Percentiles rank a stretch among this genome's conserved stretches.
phyloP scores from a whole-genome alignment of 2,113 vertebrate genomes.

The Agapornis roseicollis region DNA sequence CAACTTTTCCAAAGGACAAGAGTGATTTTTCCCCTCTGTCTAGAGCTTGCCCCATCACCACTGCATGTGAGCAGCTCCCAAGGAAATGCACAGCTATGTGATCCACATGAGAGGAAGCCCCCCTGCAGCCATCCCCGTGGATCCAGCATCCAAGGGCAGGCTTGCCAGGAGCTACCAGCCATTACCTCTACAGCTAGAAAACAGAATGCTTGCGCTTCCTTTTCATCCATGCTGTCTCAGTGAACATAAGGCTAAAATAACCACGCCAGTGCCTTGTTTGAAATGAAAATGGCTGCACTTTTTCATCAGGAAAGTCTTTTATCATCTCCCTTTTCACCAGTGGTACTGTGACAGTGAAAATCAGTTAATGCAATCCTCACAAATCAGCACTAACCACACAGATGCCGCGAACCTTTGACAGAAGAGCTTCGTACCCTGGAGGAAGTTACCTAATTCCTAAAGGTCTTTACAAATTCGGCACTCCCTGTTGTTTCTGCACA shows the following conservation, averaged over 20 bases:
- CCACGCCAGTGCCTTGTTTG: neutral
- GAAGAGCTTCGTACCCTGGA: conserved; percentile 1
- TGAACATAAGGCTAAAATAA: neutral
- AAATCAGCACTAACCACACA: conserved; percentile 16
- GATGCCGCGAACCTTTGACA: conserved; percentile 16
- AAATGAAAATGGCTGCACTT: conserved; percentile 22
- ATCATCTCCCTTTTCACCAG: conserved; percentile 15
- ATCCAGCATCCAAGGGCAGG: neutral
- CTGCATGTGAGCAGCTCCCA: neutral
- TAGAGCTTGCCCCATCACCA: neutral
- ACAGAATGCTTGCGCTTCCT: neutral
- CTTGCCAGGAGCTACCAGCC: neutral
- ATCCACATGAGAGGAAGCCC: neutral
- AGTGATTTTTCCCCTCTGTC: accelerated
- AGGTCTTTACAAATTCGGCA: conserved; percentile 2
- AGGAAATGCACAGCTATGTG: neutral
- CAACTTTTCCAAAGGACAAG: neutral
- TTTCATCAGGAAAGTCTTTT: conserved; percentile 7
- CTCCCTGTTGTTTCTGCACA: conserved; percentile 45
- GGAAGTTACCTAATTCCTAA: conserved; percentile 50
- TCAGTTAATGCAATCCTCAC: conserved; percentile 21
- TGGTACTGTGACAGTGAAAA: neutral
- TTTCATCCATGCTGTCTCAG: neutral
- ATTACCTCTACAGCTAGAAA: neutral
- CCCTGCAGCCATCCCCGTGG: accelerated